These are phyloP conservation scores for Diacarnus erythraeanus DNA, from an alignment of 37 sponge, comb jelly and placozoan genomes.

Conservation along the genomic window DNA sequence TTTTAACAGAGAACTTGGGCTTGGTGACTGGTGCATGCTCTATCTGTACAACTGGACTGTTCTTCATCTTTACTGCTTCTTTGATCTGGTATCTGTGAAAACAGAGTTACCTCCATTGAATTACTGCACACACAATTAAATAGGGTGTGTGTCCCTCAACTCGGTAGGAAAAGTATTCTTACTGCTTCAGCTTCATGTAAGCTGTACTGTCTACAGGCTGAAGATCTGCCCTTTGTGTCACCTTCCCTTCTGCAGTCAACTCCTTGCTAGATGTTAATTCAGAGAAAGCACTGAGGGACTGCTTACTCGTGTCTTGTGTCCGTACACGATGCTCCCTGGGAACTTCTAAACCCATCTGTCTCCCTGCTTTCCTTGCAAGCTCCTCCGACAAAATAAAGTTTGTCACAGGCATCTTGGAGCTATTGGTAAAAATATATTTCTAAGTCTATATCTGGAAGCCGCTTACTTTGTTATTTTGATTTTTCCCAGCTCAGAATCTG, in stretches of 20 bases:
- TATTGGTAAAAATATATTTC: not conserved
- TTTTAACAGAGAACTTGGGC: constrained; percentile 40
- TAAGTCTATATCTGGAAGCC: not conserved
- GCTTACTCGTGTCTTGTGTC: constrained; percentile 33
- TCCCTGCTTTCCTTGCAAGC: constrained; percentile 9
- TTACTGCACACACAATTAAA: too few relatives aligned
- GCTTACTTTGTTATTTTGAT: constrained; percentile 64
- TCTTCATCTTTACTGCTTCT: constrained; percentile 68
- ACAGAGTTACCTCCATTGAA: too few relatives aligned
- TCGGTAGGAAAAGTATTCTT: too few relatives aligned
- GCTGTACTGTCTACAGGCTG: constrained; percentile 55
- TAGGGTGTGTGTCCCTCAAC: too few relatives aligned
- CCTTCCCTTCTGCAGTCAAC: constrained; percentile 76
- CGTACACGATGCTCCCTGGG: constrained; percentile 57
- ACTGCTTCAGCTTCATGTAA: constrained; percentile 89
- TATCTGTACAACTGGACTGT: constrained; percentile 49
- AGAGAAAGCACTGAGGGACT: constrained; percentile 67
- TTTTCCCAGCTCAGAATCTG: constrained; percentile 45
- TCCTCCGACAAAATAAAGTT: constrained; percentile 45
- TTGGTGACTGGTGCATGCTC: constrained; percentile 38
- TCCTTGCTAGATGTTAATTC: constrained; percentile 35
- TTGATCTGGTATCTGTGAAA: constrained; percentile 65
- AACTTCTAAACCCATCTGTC: constrained; percentile 17
- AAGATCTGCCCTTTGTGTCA: constrained; percentile 81
- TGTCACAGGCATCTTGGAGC: constrained; percentile 9